Evolutionary conservation across 1,140 invertebrate species (phyloP), one percentile per base, ranked within the genome.

Genomic region (Drosophila ohnishii): DNA sequence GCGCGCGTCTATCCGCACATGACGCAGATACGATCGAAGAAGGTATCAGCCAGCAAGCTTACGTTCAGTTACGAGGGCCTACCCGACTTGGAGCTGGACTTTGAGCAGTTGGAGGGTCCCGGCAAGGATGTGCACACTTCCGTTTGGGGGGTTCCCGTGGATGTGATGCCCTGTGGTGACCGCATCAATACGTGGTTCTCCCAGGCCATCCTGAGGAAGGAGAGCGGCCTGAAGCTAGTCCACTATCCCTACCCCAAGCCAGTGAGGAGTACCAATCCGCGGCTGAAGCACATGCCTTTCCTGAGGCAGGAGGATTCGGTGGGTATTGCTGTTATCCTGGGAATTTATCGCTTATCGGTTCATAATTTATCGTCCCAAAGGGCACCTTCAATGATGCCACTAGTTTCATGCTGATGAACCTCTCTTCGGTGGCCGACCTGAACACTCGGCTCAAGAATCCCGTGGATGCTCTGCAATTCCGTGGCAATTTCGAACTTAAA

Each of bases 161-260:
- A 92, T 19, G 92, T 92, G 0, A 92, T 94, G 63, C 93, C 94
- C 65, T 95, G 94, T 59, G 94, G 95, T 16, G 93, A 94, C 50
- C 94, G 94, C 65, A 92, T 92, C 22, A 94, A 94, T 5, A 90
- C 90, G 11, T 95, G 94, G 94, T 86, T 95, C 57, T 95, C 94
- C 0, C 90, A 93, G 47, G 94, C 92, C 67, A 91, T 95, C 57
- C 78, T 94, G 5, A 92, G 93, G 55, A 92, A 94, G 60, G 93
- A 94, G 32, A 76, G 72, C 5, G 94, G 94, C 7, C 73, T 95
- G 1, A 91, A 93, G 57, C 80, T 95, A 22, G 94, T 94, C 2
- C 94, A 93, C 78, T 94, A 94, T 79, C 93, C 93, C 9, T 85
- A 93, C 70, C 91, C 94, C 32, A 83, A 89, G 56, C 90, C 93